A percentile compares a stretch with the other conserved stretches of the same genome.
These are phyloP conservation scores for Loxodonta africana DNA, from an alignment of 2,113 vertebrate species.

Conservation along the genomic window DNA sequence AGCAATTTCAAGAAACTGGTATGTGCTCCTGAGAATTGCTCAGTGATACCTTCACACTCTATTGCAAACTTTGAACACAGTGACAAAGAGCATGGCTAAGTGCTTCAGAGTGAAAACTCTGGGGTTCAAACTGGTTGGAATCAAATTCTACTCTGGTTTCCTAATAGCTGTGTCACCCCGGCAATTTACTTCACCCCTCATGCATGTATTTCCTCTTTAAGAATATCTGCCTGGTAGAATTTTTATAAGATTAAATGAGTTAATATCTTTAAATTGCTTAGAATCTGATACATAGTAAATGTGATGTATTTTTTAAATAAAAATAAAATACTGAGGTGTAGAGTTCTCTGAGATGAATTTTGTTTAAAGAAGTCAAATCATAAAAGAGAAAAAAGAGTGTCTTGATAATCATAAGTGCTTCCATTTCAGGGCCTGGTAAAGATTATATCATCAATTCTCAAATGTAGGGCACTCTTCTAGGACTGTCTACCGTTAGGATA, in stretches of 20 bases:
- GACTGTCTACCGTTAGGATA: not conserved
- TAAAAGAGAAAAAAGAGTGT: slow-evolving; percentile 8
- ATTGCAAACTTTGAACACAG: not conserved
- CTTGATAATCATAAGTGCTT: not conserved
- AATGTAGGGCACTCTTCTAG: not conserved
- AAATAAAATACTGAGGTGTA: not conserved
- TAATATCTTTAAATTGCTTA: slow-evolving; percentile 9
- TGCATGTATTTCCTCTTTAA: not conserved
- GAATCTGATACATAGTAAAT: not conserved
- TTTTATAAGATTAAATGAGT: not conserved
- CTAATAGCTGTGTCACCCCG: not conserved
- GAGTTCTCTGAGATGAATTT: not conserved
- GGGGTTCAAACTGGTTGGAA: not conserved
- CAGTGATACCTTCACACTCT: not conserved
- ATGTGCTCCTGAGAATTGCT: not conserved
- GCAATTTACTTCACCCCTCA: not conserved
- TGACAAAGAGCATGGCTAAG: not conserved
- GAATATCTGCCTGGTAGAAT: not conserved
- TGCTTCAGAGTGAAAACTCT: not conserved
- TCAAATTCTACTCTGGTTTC: not conserved
- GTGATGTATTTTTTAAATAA: slow-evolving; percentile 31
- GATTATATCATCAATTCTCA: not conserved
- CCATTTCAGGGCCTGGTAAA: not conserved
- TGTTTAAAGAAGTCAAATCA: not conserved
- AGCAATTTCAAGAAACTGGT: not conserved